phyloP scores from a whole-genome alignment of 1,140 invertebrate species.

The Lordiphosa collinella region DNA sequence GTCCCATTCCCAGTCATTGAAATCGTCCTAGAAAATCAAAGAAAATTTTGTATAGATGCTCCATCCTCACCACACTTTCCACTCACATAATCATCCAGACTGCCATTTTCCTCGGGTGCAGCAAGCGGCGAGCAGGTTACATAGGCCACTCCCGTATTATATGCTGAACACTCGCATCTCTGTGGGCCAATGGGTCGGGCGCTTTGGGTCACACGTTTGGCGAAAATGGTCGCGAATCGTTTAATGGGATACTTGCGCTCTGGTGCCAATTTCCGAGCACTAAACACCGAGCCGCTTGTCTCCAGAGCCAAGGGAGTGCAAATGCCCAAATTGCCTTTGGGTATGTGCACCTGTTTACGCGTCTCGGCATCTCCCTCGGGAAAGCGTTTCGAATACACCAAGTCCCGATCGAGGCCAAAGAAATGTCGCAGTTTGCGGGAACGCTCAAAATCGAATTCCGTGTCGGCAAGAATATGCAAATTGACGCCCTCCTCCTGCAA shows the following conservation, averaged over 20 bases:
- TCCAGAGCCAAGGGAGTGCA: slow-evolving; percentile 90
- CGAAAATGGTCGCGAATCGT: slow-evolving; percentile 86
- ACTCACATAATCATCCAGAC: slow-evolving; percentile 72
- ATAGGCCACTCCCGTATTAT: slow-evolving; percentile 84
- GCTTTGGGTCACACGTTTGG: slow-evolving; percentile 84
- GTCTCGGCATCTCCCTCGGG: slow-evolving; percentile 85
- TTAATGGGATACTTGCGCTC: slow-evolving; percentile 83
- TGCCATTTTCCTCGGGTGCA: slow-evolving; percentile 50
- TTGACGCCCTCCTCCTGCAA: slow-evolving; percentile 89
- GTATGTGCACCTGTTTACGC: slow-evolving; percentile 85
- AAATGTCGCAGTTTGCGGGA: slow-evolving; percentile 86
- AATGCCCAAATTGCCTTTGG: slow-evolving; percentile 87
- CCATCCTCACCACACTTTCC: background rate
- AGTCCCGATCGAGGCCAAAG: slow-evolving; percentile 87
- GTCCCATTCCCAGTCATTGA: slow-evolving; percentile 70
- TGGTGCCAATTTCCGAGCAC: slow-evolving; percentile 82
- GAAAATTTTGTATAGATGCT: background rate
- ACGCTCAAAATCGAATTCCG: slow-evolving; percentile 87
- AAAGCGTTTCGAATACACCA: slow-evolving; percentile 89
- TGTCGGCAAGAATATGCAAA: slow-evolving; percentile 91
- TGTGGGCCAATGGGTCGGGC: slow-evolving; percentile 84
- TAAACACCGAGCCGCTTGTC: slow-evolving; percentile 89
- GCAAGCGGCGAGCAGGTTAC: slow-evolving; percentile 78
- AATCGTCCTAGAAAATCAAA: slow-evolving; percentile 46
- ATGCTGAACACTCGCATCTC: slow-evolving; percentile 86